phyloP scores from a whole-genome alignment of 2,113 vertebrate genomes.

The Suricata suricatta region DNA sequence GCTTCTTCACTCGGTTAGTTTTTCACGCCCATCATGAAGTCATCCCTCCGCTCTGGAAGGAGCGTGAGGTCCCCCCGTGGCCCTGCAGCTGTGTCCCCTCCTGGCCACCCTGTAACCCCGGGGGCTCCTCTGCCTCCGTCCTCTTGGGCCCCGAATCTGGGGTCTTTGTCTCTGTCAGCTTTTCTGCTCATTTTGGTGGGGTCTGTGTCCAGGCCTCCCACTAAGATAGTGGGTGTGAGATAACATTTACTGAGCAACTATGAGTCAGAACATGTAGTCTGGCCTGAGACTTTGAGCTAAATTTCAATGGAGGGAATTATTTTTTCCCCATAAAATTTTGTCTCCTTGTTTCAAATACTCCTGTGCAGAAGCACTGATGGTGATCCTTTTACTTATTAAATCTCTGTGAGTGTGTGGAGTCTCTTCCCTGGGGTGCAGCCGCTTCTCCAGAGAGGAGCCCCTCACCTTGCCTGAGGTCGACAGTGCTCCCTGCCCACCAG shows the following conservation, averaged over 20 bases:
- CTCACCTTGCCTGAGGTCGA: not conserved
- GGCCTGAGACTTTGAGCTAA: not conserved
- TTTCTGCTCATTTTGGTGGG: not conserved
- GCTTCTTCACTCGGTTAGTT: not conserved
- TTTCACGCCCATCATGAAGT: not conserved
- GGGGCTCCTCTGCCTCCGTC: not conserved
- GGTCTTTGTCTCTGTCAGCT: not conserved
- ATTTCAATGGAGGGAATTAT: not conserved
- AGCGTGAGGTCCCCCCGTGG: not conserved
- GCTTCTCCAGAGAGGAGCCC: not conserved
- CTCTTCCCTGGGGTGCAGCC: not conserved
- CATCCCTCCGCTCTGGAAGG: not conserved
- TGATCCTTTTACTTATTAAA: not conserved
- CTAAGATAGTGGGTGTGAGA: not conserved
- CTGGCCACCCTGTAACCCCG: not conserved
- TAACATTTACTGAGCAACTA: not conserved
- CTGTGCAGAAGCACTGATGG: not conserved
- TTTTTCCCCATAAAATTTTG: not conserved
- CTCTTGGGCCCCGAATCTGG: not conserved
- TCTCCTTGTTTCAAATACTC: not conserved
- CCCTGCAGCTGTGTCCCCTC: not conserved
- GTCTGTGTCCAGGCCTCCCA: not conserved
- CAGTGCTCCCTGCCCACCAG: rapidly evolving
- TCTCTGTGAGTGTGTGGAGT: too few relatives aligned
- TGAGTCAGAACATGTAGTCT: not conserved